Base-by-base conservation (phyloP, 2,797 vertebrate genomes). In the Cynopterus sphinx region DNA sequence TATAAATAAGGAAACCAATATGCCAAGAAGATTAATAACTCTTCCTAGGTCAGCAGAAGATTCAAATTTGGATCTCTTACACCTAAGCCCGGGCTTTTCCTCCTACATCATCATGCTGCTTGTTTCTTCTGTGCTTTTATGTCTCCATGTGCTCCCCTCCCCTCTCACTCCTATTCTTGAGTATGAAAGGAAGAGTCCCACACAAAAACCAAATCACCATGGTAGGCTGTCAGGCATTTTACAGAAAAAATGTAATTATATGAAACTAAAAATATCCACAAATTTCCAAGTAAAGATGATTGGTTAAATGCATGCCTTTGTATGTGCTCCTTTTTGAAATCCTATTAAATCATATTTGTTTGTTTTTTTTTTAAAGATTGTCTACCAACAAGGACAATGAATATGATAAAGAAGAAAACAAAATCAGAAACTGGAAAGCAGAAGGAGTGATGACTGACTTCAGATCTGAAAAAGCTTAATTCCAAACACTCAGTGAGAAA, bases 271-370 rank as follows among this genome's bases (percentile, higher is more conserved):
- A 87, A 16, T 8, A 70, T 26, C 53, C 71, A 77, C 7, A 70
- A 63, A 75, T 61, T 82, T 82, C 73, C 65, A 77, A 36, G 28
- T 46, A 74, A 93, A 90, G 43, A 59, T 31, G 39, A 16, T 19
- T 74, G 26, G 17, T 63, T 85, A 70, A 85, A 82, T 53, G 43
- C 21, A 65, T 4, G 10, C n/a, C 22, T 3, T 95, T 89, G n/a
- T 15, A 36, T 41, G 12, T 31, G 21, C 13, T 86, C 36, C 36
- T 63, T 92, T 33, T 41, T 81, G 24, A 94, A 95, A 96, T 53
- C 15, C 16, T 73, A 68, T 19, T 33, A 65, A 28, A 81, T 12
- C 57, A 55, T 49, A 49, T 15, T 49, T 49, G 13, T 49, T 49
- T 46, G 12, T 12, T 10, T 39, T 26, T 9, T 24, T 13, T 13